Evolutionary conservation across 53 echinoderm and acorn worm genomes (phyloP).

Genomic region (Henricia sp.): DNA sequence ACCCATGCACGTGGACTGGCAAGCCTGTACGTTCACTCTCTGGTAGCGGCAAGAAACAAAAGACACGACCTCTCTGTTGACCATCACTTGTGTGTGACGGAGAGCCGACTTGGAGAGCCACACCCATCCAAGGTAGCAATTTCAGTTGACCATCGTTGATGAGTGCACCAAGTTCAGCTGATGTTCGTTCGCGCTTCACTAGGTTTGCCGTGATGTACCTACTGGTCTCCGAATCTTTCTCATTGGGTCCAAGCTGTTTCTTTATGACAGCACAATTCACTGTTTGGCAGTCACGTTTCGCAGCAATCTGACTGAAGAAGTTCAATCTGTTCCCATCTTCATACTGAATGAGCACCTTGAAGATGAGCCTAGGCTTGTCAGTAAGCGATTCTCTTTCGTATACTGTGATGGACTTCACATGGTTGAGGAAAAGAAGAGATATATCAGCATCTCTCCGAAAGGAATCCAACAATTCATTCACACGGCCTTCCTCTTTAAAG

Average conservation of each 20-base stretch:
- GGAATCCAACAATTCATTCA: slow-evolving; percentile 14
- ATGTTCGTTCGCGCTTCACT: background rate
- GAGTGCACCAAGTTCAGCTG: background rate
- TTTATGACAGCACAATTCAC: background rate
- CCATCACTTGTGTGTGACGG: background rate
- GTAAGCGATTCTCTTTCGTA: too few species aligned
- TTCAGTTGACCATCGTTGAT: slow-evolving; percentile 12
- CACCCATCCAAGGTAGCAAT: slow-evolving; percentile 26
- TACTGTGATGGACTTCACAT: slow-evolving; percentile 29
- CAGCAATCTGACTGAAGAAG: too few species aligned
- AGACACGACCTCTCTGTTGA: slow-evolving; percentile 59
- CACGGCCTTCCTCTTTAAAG: background rate
- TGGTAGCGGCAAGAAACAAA: slow-evolving; percentile 90
- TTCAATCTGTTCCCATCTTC: background rate
- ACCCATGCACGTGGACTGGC: too few species aligned
- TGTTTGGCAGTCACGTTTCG: background rate
- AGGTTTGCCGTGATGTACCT: background rate
- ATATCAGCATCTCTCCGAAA: slow-evolving; percentile 44
- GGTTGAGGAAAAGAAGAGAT: slow-evolving; percentile 45
- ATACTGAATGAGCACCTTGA: background rate
- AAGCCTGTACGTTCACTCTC: too few species aligned
- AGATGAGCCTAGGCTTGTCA: background rate
- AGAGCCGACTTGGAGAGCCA: background rate
- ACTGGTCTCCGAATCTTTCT: background rate
- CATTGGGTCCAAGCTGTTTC: background rate